phyloP scores from a whole-genome alignment of 2,888 invertebrate species.

The Scaptomyza polygonia region DNA sequence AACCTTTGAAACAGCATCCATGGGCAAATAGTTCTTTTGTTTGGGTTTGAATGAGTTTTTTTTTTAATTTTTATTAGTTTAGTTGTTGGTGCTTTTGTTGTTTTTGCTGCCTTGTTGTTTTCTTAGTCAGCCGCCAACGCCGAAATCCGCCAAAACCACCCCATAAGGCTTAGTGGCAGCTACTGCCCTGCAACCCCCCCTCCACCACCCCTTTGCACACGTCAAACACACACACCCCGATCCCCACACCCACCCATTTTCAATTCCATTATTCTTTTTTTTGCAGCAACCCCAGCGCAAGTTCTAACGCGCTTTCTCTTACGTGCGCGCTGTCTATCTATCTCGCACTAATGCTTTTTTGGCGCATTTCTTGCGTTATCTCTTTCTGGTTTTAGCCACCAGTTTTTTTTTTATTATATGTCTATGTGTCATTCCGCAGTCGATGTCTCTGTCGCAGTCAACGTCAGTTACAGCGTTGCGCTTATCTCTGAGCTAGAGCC shows the following conservation, averaged over 20 bases:
- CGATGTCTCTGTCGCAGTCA: constrained; percentile 35
- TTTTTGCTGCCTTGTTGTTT: constrained; percentile 67
- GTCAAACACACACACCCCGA: background rate
- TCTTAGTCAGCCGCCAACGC: constrained; percentile 76
- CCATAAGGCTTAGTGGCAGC: constrained; percentile 54
- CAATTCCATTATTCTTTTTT: background rate
- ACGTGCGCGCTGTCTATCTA: constrained; percentile 16
- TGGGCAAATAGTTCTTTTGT: constrained; percentile 69
- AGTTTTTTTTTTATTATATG: constrained; percentile 46
- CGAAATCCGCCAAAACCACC: constrained; percentile 76
- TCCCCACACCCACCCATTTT: background rate
- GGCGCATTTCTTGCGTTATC: constrained; percentile 47
- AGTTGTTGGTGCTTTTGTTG: constrained; percentile 7
- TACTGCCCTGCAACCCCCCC: background rate
- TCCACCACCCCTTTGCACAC: background rate
- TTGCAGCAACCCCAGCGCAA: constrained; percentile 41
- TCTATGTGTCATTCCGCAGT: constrained; percentile 28
- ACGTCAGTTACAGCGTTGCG: constrained; percentile 41
- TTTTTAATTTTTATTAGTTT: constrained; percentile 55
- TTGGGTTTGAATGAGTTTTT: constrained; percentile 58
- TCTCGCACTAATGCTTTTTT: constrained; percentile 10
- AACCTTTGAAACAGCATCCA: constrained; percentile 43
- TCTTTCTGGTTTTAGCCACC: constrained; percentile 53
- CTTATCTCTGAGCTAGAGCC: constrained; percentile 72
- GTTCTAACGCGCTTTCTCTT: constrained; percentile 23